phyloP scores from a whole-genome alignment of 2,797 vertebrate genomes.

The Enteromius afrohamiltoni region DNA sequence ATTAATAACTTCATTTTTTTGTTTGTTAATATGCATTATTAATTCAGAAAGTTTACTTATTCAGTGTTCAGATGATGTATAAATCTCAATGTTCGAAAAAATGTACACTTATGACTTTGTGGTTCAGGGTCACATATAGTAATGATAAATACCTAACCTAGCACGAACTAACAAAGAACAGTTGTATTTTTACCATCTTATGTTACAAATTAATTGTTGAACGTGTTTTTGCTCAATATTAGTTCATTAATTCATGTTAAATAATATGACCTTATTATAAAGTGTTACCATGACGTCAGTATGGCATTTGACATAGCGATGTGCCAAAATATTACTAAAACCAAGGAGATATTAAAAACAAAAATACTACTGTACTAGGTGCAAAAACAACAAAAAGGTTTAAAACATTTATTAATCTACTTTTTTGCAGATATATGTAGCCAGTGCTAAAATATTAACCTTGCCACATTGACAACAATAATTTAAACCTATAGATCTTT shows the following conservation, averaged over 20 bases:
- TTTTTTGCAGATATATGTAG: conserved; percentile 3
- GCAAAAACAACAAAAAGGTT: not conserved
- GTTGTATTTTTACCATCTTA: not conserved
- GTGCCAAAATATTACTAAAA: not conserved
- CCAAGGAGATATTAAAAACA: not conserved
- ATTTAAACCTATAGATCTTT: not conserved
- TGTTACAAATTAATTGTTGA: not conserved
- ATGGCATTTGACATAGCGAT: not conserved
- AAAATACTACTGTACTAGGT: not conserved
- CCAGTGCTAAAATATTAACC: conserved; percentile 1
- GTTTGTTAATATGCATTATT: no score
- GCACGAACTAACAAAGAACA: not conserved
- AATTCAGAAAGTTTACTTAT: no score
- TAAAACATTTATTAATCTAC: not conserved
- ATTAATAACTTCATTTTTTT: no score
- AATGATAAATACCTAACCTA: not conserved
- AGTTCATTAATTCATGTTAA: not conserved
- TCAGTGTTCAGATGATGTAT: no score
- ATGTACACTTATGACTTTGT: no score
- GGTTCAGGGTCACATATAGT: not conserved
- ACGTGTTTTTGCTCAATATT: not conserved
- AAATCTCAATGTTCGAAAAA: no score
- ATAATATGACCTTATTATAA: not conserved
- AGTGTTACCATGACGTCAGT: not conserved
- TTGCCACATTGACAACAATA: not conserved